These are phyloP conservation scores for Battus philenor DNA, from an alignment of 1,140 invertebrate species.

Conservation along the genomic window DNA sequence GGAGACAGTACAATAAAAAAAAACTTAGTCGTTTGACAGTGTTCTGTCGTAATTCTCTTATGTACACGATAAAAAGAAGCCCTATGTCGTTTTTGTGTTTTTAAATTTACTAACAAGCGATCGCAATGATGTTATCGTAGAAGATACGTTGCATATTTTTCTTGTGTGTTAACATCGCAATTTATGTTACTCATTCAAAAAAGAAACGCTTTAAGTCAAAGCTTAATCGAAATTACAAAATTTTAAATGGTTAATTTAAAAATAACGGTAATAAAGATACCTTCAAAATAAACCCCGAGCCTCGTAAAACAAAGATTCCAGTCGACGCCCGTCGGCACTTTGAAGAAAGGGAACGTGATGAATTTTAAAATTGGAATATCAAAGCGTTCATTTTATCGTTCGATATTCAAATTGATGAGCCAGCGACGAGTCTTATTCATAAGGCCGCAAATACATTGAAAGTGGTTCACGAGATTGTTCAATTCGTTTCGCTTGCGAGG, in stretches of 20 bases:
- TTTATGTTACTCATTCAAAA: no score
- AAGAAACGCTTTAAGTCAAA: no score
- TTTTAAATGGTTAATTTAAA: conserved; percentile 1
- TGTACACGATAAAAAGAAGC: no score
- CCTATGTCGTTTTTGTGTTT: no score
- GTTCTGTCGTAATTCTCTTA: no score
- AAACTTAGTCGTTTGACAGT: no score
- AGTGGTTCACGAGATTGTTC: conserved; percentile 13
- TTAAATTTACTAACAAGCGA: no score
- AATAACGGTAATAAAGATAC: conserved; percentile 6
- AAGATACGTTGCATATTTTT: no score
- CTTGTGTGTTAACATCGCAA: no score
- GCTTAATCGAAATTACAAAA: not conserved
- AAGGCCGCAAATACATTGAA: conserved; percentile 14
- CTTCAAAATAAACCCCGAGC: conserved; percentile 5
- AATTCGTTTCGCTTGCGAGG: conserved; percentile 11
- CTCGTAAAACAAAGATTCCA: conserved; percentile 21
- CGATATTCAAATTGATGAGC: conserved; percentile 41
- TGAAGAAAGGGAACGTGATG: conserved; percentile 22
- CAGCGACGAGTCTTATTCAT: conserved; percentile 18
- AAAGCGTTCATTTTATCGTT: conserved; percentile 22
- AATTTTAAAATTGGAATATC: conserved; percentile 42
- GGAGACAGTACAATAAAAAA: no score
- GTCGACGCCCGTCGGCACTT: conserved; percentile 13
- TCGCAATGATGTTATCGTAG: no score